These are phyloP conservation scores for Octodon degus DNA, from an alignment of 2,113 vertebrate species.

Conservation along the genomic window DNA sequence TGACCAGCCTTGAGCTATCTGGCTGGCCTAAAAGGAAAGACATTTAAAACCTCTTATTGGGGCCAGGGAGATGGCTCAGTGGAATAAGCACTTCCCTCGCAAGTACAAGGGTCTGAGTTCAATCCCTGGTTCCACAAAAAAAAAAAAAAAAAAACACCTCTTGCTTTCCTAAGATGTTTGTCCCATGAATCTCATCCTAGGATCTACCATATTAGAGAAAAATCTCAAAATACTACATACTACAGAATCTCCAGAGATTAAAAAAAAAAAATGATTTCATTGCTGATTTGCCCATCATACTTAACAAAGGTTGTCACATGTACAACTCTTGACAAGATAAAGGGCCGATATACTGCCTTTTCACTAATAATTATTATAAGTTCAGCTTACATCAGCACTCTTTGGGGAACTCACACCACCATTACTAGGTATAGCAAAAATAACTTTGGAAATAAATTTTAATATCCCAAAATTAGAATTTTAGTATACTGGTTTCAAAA, in stretches of 20 bases:
- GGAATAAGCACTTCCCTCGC: no score
- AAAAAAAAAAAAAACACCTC: neutral
- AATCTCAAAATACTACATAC: neutral
- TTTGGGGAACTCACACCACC: neutral
- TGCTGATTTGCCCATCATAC: slow-evolving; percentile 2
- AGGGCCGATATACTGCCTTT: neutral
- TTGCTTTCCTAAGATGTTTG: neutral
- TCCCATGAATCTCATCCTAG: neutral
- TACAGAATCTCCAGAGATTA: neutral
- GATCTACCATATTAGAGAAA: neutral
- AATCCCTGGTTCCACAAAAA: no score
- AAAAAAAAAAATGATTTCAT: neutral
- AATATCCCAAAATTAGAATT: neutral
- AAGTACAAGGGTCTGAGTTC: no score
- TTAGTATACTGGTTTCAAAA: neutral
- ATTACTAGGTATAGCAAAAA: neutral
- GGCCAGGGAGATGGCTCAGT: no score
- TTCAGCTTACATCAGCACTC: neutral
- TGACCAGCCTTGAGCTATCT: no score
- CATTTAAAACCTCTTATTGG: neutral
- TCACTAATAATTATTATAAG: neutral
- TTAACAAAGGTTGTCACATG: neutral
- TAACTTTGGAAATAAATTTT: neutral
- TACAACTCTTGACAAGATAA: slow-evolving; percentile 29
- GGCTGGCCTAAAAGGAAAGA: neutral